Base-by-base conservation (phyloP, 2,888 invertebrate species). In the Charanyca ferruginea region DNA sequence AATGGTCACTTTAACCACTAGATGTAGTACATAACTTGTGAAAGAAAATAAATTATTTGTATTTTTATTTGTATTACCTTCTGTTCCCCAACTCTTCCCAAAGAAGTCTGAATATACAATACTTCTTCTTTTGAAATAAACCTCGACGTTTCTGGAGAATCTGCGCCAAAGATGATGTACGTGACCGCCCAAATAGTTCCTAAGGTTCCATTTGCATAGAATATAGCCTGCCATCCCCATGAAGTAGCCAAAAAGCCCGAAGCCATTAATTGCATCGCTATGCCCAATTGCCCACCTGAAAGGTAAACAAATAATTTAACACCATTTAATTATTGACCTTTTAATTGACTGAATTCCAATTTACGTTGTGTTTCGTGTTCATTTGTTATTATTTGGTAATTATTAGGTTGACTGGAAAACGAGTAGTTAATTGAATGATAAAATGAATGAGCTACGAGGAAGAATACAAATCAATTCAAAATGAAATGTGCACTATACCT, bases 201-300 rank as follows among this genome's bases (percentile, higher is more conserved):
- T 0, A 96, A 86, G 7, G 93, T 93, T 0, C 98, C 98, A 80
- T 97, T 97, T 1, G 97, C 89, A 85, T 98, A 98, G 90, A 98
- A 98, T 65, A 97, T 97, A 8, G 97, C 96, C 0, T 97, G 97
- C 98, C 98, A 98, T 0, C 98, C 98, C 83, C 96, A 94, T 0
- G 91, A 80, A 0, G 97, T 96, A 0, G 96, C 96, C 0, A 97
- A 95, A 48, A 97, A 92, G 0, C 98, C 98, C n/a, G 98, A 97
- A 23, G 97, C 91, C 16, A 97, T 96, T 85, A 98, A 90, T 81
- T 98, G 97, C 0, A 98, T 86, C 0, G 98, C 97, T 11, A 98
- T 98, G 8, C 98, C 98, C 13, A 98, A 96, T 86, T 98, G 98
- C 11, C 97, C 97, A 53, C 98, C 98, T 93, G 91, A 63, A 80